A percentile compares a stretch with the other conserved stretches of the same genome.
Evolutionary conservation across 2,888 invertebrate species (phyloP).

Genomic region (Ditula angustiorana): DNA sequence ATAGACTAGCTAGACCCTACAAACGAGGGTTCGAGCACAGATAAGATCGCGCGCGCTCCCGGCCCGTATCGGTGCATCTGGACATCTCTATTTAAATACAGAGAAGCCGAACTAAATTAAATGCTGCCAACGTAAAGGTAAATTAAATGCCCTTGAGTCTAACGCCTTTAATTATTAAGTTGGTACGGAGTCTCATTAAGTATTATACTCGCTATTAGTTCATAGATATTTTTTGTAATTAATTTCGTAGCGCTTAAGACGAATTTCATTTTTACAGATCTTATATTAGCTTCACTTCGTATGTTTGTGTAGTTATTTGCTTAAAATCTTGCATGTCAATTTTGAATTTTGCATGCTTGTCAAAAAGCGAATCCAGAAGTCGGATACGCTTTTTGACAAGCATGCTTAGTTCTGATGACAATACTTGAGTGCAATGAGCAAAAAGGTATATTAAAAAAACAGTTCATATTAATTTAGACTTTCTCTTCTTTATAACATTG

Average conservation of each 20-base stretch:
- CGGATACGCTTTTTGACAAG: no score
- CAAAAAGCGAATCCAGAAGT: no score
- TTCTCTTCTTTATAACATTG: no score
- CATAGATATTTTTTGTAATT: not conserved
- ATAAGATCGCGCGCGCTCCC: constrained; percentile 69
- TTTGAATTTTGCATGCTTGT: no score
- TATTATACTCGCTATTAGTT: not conserved
- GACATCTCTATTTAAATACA: constrained; percentile 81
- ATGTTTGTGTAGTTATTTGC: no score
- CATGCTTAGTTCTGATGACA: no score
- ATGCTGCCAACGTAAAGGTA: constrained; percentile 46
- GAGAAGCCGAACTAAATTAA: constrained; percentile 59
- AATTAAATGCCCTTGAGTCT: constrained; percentile 52
- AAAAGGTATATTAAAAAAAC: no score
- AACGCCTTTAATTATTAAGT: constrained; percentile 21
- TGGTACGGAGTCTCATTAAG: constrained; percentile 19
- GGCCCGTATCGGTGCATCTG: constrained; percentile 69
- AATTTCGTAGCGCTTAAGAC: not conserved
- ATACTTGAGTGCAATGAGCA: no score
- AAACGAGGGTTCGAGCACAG: constrained; percentile 50
- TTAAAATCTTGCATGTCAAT: no score
- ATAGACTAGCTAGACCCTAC: constrained; percentile 42
- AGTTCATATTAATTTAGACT: no score
- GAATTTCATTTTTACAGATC: no score
- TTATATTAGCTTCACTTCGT: no score